A percentile compares a stretch with the other conserved stretches of the same genome.
Evolutionary conservation across 1,140 invertebrate genomes (phyloP).

Genomic region (Ostrea edulis): DNA sequence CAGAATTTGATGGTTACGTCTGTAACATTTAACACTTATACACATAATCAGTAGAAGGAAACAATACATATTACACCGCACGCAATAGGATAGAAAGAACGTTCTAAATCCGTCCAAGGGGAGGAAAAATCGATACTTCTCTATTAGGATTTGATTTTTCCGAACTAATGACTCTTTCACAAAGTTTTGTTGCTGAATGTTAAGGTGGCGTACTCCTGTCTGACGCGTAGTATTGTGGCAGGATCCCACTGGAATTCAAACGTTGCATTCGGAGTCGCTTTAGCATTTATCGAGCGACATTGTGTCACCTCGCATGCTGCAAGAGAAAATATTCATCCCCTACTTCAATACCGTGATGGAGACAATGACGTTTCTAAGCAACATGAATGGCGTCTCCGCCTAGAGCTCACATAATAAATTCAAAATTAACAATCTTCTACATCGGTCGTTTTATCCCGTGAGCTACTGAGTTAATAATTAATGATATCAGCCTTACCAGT

Average conservation of each 20-base stretch:
- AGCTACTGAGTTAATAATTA: slow-evolving; percentile 33
- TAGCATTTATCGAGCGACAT: slow-evolving; percentile 33
- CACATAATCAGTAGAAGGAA: not conserved
- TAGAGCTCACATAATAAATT: slow-evolving; percentile 24
- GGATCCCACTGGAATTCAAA: slow-evolving; percentile 29
- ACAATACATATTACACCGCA: not conserved
- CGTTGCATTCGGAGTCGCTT: not conserved
- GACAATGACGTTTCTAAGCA: slow-evolving; percentile 29
- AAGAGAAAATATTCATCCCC: slow-evolving; percentile 7
- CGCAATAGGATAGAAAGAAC: not conserved
- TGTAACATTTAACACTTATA: not conserved
- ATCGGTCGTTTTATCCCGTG: not conserved
- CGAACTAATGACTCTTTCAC: slow-evolving; percentile 32
- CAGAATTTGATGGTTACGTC: too few species aligned
- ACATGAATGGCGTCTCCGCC: slow-evolving; percentile 25
- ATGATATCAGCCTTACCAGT: not conserved
- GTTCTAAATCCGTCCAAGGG: slow-evolving; percentile 11
- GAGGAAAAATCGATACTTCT: slow-evolving; percentile 5
- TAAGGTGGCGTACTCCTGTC: not conserved
- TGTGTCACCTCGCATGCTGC: not conserved
- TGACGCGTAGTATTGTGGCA: not conserved
- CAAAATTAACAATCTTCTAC: slow-evolving; percentile 18
- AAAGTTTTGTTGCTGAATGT: slow-evolving; percentile 2
- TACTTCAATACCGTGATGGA: not conserved
- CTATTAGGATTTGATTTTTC: slow-evolving; percentile 37